Base-by-base conservation (phyloP, 2,797 vertebrate species). In the Onychomys torridus region DNA sequence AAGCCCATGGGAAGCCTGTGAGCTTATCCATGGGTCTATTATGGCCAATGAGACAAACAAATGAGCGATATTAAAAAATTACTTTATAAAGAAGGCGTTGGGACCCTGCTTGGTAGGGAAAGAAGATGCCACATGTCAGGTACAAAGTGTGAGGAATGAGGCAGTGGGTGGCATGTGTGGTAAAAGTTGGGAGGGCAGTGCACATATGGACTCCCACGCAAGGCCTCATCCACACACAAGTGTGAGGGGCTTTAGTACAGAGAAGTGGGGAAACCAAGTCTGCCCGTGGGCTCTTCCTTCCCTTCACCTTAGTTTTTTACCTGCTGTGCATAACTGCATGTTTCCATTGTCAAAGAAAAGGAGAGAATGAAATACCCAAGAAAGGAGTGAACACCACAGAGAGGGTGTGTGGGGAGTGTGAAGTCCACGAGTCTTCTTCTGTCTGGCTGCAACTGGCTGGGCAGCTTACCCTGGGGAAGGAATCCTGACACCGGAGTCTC, bases 371-470 rank as follows among this genome's bases (percentile, higher is more conserved):
- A 34, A 13, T 55, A 21, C 17, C 77, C 32, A n/a, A 55, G 16
- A 79, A 34, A 34, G 19, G 5, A 55, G 32, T 34, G 17, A 12
- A 32, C 9, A 6, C 17, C 32, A n/a, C 4, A 5, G 23, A 59
- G 78, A 12, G 23, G n/a, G n/a, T 21, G 1, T n/a, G 67, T 21
- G 67, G 67, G 46, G 78, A 11, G 5, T 5, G 1, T 34, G 6
- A n/a, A n/a, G 77, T 19, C 29, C 17, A 2, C 3, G 11, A 0
- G 0, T 14, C 52, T 34, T 57, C 10, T 16, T 59, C 7, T 0
- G 79, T 37, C 79, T 59, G 21, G 37, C 55, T 27, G 52, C 34
- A 7, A 29, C 79, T 61, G 34, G 14, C 75, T 77, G 43, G 40
- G 12, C 43, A 40, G n/a, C 52, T n/a, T 13, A 21, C 52, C 34